Percentiles rank a stretch among this genome's conserved stretches.
Evolutionary conservation across 2,888 invertebrate genomes (phyloP).

Genomic region (Strigamia maritima): DNA sequence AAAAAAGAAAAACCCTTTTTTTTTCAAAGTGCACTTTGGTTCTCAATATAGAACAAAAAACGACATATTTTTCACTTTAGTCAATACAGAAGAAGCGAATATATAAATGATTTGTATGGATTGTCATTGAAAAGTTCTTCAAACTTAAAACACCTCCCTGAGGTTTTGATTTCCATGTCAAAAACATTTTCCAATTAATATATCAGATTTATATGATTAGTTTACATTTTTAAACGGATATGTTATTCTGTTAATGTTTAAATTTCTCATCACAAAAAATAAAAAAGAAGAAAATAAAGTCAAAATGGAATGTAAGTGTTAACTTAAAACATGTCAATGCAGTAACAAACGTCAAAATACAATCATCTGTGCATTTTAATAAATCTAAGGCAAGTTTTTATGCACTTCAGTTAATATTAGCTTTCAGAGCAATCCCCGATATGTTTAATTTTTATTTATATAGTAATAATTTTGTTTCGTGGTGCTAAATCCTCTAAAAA

Average conservation of each 20-base stretch:
- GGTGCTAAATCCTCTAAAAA: conserved; percentile 25
- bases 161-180: neutral
- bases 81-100: neutral
- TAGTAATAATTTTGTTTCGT: neutral
- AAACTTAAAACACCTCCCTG: conserved; percentile 23
- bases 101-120: neutral
- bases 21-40: conserved; percentile 29
- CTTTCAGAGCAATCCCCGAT: neutral
- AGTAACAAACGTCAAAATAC: neutral
- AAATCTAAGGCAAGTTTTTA: neutral
- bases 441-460: neutral
- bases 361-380: conserved; percentile 4
- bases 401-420: neutral
- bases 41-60: neutral
- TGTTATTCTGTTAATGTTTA: neutral
- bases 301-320: conserved; percentile 17
- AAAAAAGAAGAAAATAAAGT: neutral
- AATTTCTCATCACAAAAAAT: neutral
- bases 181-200: neutral
- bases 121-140: neutral
- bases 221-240: neutral
- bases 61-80: neutral
- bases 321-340: neutral
- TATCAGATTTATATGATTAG: neutral
- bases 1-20: neutral